Evolutionary conservation across 2,888 invertebrate species (phyloP), one percentile per base, ranked within the genome.

Genomic region (Troides oblongomaculatus): DNA sequence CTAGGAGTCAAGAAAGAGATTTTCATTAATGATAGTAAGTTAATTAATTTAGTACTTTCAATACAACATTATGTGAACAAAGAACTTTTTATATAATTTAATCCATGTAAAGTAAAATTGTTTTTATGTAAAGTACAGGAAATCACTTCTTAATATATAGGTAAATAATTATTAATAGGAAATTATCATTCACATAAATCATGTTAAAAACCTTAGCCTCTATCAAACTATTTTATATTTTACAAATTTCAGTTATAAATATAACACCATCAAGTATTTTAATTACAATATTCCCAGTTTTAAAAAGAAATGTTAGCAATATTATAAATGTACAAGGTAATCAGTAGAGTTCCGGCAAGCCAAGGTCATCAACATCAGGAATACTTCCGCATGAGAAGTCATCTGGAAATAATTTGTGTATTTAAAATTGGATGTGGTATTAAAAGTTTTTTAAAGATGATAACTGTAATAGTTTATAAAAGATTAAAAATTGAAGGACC

Each of bases 351-450:
- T 81, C 83, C 12, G 90, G 90, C 8, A 90, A 79, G 0, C 81
- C 84, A 5, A 89, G 79, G 64, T 87, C 85, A 61, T 87, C 78
- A 17, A 74, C 83, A 71, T 88, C 86, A 14, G 81, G 79, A 56
- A 87, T 75, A 69, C 84, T 88, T 57, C 82, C 85, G 74, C 79
- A 80, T 64, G 89, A 90, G 66, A 87, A 87, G 68, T 90, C 89
- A 86, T 90, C 91, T 90, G 88, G 0, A 87, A 81, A 70, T 68
- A 72, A 66, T 50, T 50, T 12, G 50, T 50, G 2, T 14, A 50
- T 14, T 50, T 50, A 50, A 50, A 2, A 50, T 14, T 14, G 10
- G 10, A 10, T 14, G 46, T 46, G 46, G 46, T 10, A 46, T 14
- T 10, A 46, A 10, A 46, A 46, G 14, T 14, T 46, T 14, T 14